A percentile compares a stretch with the other conserved stretches of the same genome.
These are phyloP conservation scores for Myiotriccus ornatus DNA, from an alignment of 2,797 vertebrate genomes.

Conservation along the genomic window DNA sequence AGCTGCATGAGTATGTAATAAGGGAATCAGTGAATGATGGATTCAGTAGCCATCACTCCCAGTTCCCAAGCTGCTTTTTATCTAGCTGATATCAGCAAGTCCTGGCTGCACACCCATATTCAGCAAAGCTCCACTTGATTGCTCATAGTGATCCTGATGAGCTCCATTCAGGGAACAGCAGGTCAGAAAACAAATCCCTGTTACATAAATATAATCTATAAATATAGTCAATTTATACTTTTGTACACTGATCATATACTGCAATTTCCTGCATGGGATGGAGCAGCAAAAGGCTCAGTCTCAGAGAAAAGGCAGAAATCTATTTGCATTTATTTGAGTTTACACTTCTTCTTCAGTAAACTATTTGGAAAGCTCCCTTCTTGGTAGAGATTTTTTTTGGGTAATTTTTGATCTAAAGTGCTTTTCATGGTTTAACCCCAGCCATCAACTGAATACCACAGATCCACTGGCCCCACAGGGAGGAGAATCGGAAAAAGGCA, in stretches of 20 bases:
- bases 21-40: neutral
- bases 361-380: neutral
- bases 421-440: neutral
- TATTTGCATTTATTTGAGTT: neutral
- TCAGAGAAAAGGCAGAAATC: neutral
- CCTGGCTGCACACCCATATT: neutral
- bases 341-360: neutral
- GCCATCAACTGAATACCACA: neutral
- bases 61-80: neutral
- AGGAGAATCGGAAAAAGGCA: neutral
- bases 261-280: conserved; percentile 5
- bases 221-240: conserved; percentile 23
- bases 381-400: neutral
- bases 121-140: conserved; percentile 26
- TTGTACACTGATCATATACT: neutral
- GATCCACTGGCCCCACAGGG: neutral
- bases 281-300: neutral
- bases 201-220: conserved; percentile 4
- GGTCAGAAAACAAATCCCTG: conserved; percentile 10
- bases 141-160: conserved; percentile 12
- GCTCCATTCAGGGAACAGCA: conserved; percentile 15
- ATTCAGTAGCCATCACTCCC: neutral
- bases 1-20: neutral
- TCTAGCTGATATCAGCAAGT: neutral
- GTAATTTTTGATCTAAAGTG: neutral